Conservation (phyloP, 1,140 invertebrate species). For the Formica selysi region DNA sequence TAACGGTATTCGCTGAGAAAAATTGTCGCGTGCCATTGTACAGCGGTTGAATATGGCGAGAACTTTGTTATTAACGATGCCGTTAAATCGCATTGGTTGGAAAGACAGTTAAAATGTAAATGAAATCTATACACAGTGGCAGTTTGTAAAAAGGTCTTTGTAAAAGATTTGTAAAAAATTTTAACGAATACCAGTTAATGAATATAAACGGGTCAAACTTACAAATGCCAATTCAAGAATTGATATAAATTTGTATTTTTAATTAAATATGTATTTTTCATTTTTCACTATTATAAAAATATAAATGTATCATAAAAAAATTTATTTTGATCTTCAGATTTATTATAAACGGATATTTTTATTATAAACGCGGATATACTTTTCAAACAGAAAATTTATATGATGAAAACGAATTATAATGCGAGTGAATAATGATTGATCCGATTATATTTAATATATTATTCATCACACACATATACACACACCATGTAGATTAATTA, state of each 20-base stretch:
- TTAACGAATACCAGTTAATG: background rate
- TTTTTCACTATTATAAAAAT: no score
- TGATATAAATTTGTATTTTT: background rate
- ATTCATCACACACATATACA: background rate
- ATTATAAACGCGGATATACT: background rate
- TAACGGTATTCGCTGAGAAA: slow-evolving; percentile 58
- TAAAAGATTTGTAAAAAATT: background rate
- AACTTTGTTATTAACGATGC: slow-evolving; percentile 47
- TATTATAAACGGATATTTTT: background rate
- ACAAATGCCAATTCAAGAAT: background rate
- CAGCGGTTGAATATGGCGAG: slow-evolving; percentile 30
- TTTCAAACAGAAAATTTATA: background rate
- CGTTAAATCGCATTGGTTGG: slow-evolving; percentile 10
- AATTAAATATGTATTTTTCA: background rate
- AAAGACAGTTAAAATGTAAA: slow-evolving; percentile 22
- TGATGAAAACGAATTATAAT: background rate
- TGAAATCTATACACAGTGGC: background rate
- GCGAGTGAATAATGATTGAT: background rate
- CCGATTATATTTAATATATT: background rate
- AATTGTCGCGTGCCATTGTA: slow-evolving; percentile 51
- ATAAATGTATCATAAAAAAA: background rate
- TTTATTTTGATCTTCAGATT: background rate
- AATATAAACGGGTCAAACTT: background rate
- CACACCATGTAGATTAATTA: background rate
- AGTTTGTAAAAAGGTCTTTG: background rate